Evolutionary conservation across 2,888 invertebrate genomes (phyloP), one percentile per base, ranked within the genome.

Genomic region (Agrochola litura): DNA sequence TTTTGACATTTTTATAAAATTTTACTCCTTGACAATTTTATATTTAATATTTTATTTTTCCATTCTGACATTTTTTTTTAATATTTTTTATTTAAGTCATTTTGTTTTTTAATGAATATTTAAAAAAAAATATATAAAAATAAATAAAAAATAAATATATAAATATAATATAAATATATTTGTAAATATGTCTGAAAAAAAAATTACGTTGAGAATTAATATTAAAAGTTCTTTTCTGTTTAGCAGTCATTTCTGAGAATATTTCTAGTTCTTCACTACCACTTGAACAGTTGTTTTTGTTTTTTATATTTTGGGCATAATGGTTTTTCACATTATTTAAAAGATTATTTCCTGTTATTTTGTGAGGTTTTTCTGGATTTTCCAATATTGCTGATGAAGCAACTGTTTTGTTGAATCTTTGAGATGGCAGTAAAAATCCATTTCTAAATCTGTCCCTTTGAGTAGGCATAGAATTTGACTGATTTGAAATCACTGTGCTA

Each of bases 361-460:
- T 76, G 14, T 41, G 56, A 43, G 68, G 61, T 64, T 77, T 82
- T 67, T 89, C 89, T 10, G 61, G 19, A 52, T 74, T 87, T 83
- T 93, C 91, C 61, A 85, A 85, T 82, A 93, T 93, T 52, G 88
- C 84, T 67, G 89, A 75, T 64, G 88, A 85, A 76, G 89, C 89
- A 74, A 89, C 73, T 37, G 93, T 91, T 77, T 85, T 91, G 69
- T 94, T 92, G 79, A 95, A 95, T 82, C 95, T 94, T 87, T 95
- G 93, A 70, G 93, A 93, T 81, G 94, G 94, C 30, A 95, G 87
- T 41, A 90, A 81, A 86, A 90, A 92, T 41, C 92, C 90, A 89
- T 88, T 93, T 89, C 88, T 88, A 81, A 95, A 94, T 85, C 93
- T 91, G 2, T 95, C 92, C 86, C 92, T 94, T 83, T 91, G 92